phyloP scores from a whole-genome alignment of 2,888 invertebrate species.

The Amblyjoppa proteus region DNA sequence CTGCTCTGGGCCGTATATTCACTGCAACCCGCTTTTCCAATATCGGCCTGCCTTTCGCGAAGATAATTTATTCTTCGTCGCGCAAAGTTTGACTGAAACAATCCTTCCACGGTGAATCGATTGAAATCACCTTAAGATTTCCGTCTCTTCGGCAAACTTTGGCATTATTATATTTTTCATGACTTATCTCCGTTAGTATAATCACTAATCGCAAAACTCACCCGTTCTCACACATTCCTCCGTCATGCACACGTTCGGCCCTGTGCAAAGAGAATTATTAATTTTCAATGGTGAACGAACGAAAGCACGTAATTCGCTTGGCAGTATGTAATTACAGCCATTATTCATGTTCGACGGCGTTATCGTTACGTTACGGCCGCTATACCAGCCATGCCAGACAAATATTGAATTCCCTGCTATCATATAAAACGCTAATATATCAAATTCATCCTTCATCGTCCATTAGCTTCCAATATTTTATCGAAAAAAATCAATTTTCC shows the following conservation, averaged over 20 bases:
- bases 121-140: background rate
- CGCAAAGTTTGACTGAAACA: background rate
- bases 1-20: slow-evolving; percentile 10
- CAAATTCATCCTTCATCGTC: background rate
- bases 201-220: slow-evolving; percentile 79
- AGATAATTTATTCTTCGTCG: slow-evolving; percentile 20
- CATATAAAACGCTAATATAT: background rate
- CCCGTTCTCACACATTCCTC: slow-evolving; percentile 89
- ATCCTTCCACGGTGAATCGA: background rate
- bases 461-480: background rate
- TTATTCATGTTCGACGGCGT: background rate
- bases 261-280: slow-evolving; percentile 70
- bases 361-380: background rate
- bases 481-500: background rate
- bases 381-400: background rate
- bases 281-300: background rate
- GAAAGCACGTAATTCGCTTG: background rate
- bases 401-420: background rate
- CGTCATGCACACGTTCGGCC: slow-evolving; percentile 86
- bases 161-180: background rate
- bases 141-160: background rate
- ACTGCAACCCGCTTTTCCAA: slow-evolving; percentile 14
- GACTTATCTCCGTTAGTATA: background rate
- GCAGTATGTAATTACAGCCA: background rate
- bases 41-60: background rate